Percentiles rank a stretch among this genome's conserved stretches.
These are phyloP conservation scores for Dunckerocampus dactyliophorus DNA, from an alignment of 2,113 vertebrate species.

Conservation along the genomic window DNA sequence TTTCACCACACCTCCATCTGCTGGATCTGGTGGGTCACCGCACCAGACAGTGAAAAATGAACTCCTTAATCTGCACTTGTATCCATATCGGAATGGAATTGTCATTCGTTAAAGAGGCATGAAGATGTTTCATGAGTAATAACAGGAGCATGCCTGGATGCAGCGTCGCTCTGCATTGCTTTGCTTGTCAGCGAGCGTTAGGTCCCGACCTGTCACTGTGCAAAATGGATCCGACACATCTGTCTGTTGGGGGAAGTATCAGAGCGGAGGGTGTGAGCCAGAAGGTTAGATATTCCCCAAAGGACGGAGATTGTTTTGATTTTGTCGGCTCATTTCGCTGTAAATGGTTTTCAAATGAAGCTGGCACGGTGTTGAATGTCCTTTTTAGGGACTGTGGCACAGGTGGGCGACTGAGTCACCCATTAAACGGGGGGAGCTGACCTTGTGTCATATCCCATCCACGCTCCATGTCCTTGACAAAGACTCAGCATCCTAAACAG, in stretches of 20 bases:
- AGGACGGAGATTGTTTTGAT: slow-evolving; percentile 20
- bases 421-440: slow-evolving; percentile 3
- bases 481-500: background rate
- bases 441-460: background rate
- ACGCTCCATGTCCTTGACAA: background rate
- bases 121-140: slow-evolving; percentile 38
- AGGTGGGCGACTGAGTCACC: slow-evolving; percentile 7
- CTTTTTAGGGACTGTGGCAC: slow-evolving; percentile 1
- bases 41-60: background rate
- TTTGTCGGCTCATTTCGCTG: slow-evolving; percentile 12
- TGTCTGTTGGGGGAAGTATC: slow-evolving; percentile 21
- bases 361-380: background rate
- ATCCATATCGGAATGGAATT: too few species aligned
- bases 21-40: too few species aligned
- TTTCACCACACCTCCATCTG: too few species aligned
- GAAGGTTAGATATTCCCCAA: slow-evolving; percentile 31
- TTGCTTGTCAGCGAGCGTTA: slow-evolving; percentile 57
- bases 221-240: slow-evolving; percentile 50
- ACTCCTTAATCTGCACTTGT: background rate
- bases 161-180: slow-evolving; percentile 28
- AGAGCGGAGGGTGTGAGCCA: slow-evolving; percentile 19
- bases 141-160: slow-evolving; percentile 25
- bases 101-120: background rate
- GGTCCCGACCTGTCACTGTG: slow-evolving; percentile 29
- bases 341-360: background rate